phyloP scores from a whole-genome alignment of 2,888 invertebrate genomes.

The Eumacrocentrus americanus region DNA sequence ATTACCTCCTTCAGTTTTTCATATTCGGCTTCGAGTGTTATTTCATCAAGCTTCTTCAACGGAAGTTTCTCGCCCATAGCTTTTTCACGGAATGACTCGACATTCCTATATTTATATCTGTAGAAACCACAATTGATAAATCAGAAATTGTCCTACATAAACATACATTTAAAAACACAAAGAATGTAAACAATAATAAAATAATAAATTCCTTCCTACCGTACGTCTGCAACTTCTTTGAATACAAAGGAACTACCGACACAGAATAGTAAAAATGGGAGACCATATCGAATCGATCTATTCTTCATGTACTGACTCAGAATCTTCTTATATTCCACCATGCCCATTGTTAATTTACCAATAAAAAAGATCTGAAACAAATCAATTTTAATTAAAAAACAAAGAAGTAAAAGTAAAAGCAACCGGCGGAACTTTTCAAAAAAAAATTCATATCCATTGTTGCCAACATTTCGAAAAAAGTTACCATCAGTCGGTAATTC shows the following conservation, averaged over 20 bases:
- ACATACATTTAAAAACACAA: too few species aligned
- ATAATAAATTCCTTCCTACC: not conserved
- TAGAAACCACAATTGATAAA: not conserved
- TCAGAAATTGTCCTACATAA: not conserved
- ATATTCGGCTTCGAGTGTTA: slow-evolving; percentile 17
- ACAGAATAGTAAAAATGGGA: slow-evolving; percentile 19
- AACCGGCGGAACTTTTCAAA: too few species aligned
- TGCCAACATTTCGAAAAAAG: not conserved
- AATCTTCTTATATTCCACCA: not conserved
- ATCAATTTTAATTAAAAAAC: too few species aligned
- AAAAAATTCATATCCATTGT: not conserved
- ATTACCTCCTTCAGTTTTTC: slow-evolving; percentile 23
- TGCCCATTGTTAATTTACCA: not conserved
- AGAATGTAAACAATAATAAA: too few species aligned
- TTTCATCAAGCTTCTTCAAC: slow-evolving; percentile 1
- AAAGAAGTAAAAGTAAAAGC: not conserved
- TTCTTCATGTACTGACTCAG: not conserved
- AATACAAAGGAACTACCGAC: slow-evolving; percentile 17
- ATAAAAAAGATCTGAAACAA: slow-evolving; percentile 5
- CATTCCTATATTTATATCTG: slow-evolving; percentile 13
- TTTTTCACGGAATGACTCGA: not conserved
- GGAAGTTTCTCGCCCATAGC: not conserved
- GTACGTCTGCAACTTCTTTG: slow-evolving; percentile 2
- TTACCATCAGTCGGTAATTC: not conserved
- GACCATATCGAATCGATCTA: slow-evolving; percentile 4